Evolutionary conservation across 1,140 invertebrate species (phyloP), one percentile per base, ranked within the genome.

Genomic region (Arctopsyche grandis): DNA sequence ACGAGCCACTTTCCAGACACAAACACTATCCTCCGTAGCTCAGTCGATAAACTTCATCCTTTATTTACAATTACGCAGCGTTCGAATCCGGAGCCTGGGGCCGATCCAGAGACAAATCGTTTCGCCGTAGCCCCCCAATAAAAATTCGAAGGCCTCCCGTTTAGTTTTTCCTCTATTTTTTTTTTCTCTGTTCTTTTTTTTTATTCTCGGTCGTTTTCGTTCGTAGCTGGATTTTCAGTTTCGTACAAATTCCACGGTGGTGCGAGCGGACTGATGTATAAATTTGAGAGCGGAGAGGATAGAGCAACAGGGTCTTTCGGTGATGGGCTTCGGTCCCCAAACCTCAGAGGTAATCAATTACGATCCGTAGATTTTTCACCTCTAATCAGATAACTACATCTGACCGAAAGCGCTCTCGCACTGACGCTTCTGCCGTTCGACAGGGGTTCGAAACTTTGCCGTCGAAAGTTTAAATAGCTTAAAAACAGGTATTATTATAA

Each of bases 311-410:
- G 48, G 16, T 16, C 48, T 14, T 38, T 38, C 29, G 29, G 29
- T 38, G 29, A 38, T 38, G 12, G 48, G 16, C 16, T 52, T 52
- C 63, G 63, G 77, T 76, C 80, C 77, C 60, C 52, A 69, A 76
- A 79, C 48, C 66, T 58, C 75, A 14, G 56, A 76, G 80, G 80
- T 81, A 79, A 81, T 81, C 80, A 81, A 81, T 81, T 81, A 81
- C 77, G 29, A 9, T 24, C 76, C 48, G 60, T 60, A 78, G 77
- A 78, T 81, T 78, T 81, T 79, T 81, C 80, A 81, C 80, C 80
- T 81, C 63, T 69, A 71, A 81, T 81, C 78, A 78, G 80, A 82
- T 82, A 74, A 81, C 63, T 76, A 76, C 71, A 77, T 77, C 66
- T 77, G 58, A 76, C 58, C 71, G 38, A 52, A 60, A 46, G 77